phyloP scores from a whole-genome alignment of 2,113 vertebrate species.

The Ursus arctos region DNA sequence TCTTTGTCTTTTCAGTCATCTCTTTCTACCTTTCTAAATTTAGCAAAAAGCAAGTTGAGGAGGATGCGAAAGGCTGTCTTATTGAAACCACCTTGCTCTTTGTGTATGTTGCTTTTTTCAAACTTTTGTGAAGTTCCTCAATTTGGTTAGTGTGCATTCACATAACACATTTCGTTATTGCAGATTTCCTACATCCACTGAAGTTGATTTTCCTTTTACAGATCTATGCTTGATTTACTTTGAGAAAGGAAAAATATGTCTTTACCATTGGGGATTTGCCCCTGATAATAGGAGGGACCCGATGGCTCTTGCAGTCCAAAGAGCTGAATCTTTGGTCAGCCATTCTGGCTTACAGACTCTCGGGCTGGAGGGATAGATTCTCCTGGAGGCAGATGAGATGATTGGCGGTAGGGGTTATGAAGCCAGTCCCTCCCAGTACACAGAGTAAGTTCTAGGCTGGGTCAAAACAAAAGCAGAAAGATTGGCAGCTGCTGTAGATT shows the following conservation, averaged over 20 bases:
- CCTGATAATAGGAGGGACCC: background rate
- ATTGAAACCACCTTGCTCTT: slow-evolving; percentile 27
- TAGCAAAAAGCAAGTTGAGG: background rate
- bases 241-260: slow-evolving; percentile 5
- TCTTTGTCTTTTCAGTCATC: background rate
- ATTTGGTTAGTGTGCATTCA: slow-evolving; percentile 50
- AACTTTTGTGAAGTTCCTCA: background rate
- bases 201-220: slow-evolving; percentile 47
- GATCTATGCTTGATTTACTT: slow-evolving; percentile 1
- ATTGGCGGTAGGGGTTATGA: slow-evolving; percentile 59
- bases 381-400: background rate
- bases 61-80: background rate
- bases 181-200: background rate
- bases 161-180: background rate
- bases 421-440: slow-evolving; percentile 73
- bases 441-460: slow-evolving; percentile 49
- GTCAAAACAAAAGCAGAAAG: slow-evolving; percentile 66
- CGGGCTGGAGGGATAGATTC: background rate
- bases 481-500: slow-evolving; percentile 80
- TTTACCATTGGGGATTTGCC: background rate
- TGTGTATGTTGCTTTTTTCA: background rate
- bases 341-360: background rate
- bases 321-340: slow-evolving; percentile 57
- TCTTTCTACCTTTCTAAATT: slow-evolving; percentile 37
- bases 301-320: background rate